phyloP scores from a whole-genome alignment of 2,113 vertebrate species.

The Shinisaurus crocodilurus region DNA sequence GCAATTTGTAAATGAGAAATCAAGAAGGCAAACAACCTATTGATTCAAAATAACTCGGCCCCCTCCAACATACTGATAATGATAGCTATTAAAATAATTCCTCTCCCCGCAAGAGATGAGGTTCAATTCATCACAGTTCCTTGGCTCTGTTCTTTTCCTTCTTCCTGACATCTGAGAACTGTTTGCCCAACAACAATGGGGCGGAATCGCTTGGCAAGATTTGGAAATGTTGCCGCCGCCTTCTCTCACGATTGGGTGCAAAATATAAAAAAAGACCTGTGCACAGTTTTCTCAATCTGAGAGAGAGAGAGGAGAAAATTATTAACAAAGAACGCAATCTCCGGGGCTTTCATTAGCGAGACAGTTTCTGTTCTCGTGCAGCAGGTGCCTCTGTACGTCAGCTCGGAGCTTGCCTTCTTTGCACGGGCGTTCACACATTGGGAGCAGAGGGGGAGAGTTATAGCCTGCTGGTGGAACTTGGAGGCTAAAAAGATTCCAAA shows the following conservation, averaged over 20 bases:
- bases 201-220: neutral
- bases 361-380: neutral
- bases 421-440: neutral
- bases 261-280: neutral
- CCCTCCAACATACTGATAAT: constrained; percentile 1
- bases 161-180: constrained; percentile 12
- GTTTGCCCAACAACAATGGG: neutral
- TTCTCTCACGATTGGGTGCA: fast-evolving
- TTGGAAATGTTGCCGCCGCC: fast-evolving
- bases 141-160: neutral
- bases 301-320: neutral
- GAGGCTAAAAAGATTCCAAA: too few species aligned
- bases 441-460: neutral
- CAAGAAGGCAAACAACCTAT: neutral
- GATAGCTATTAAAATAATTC: neutral
- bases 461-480: neutral
- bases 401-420: neutral
- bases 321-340: neutral
- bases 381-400: neutral
- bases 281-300: neutral
- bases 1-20: neutral
- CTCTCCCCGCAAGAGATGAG: fast-evolving
- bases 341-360: neutral
- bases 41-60: constrained; percentile 18
- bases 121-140: neutral